phyloP scores from a whole-genome alignment of 30 jellyfish, hydroid and myxozoan genomes.

The Aurelia sp. region DNA sequence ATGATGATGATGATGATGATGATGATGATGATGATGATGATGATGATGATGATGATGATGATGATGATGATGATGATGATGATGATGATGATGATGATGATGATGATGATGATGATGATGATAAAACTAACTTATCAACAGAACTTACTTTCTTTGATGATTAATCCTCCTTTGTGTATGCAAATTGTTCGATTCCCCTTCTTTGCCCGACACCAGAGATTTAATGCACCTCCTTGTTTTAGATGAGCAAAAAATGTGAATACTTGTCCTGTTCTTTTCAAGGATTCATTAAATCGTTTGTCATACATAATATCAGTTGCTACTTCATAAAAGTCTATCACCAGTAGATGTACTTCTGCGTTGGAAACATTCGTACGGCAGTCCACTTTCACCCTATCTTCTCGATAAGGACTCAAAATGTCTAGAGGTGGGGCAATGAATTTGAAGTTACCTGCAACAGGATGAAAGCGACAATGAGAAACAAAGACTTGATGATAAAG shows the following conservation, averaged over 20 bases:
- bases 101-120: too few relatives aligned
- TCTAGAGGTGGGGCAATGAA: not conserved
- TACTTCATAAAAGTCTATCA: not conserved
- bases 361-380: conserved; percentile 16
- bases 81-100: too few relatives aligned
- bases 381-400: not conserved
- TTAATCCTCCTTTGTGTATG: not conserved
- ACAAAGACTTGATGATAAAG: too few relatives aligned
- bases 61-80: too few relatives aligned
- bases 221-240: not conserved
- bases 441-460: not conserved
- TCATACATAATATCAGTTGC: not conserved
- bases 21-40: too few relatives aligned
- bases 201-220: conserved; percentile 8
- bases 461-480: too few relatives aligned
- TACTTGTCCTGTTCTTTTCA: not conserved
- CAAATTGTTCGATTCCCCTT: not conserved
- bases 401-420: not conserved
- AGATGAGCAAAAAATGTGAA: not conserved
- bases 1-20: too few relatives aligned
- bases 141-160: conserved; percentile 1
- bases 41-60: too few relatives aligned
- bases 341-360: not conserved
- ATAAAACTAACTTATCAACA: not conserved
- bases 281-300: not conserved